Conservation (phyloP, 2,113 vertebrate genomes). For the Antechinus flavipes region DNA sequence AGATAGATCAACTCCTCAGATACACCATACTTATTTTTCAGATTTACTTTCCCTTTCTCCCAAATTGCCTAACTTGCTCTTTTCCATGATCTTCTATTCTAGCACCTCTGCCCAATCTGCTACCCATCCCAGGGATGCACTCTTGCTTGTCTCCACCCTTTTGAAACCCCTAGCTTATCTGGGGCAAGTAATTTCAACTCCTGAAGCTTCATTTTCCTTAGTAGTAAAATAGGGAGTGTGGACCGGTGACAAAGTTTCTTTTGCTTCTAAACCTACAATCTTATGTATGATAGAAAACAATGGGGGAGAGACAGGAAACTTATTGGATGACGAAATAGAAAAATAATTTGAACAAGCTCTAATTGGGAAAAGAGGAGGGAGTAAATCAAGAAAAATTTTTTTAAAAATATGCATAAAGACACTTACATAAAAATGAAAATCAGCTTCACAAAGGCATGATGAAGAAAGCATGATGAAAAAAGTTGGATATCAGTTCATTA, state of each 20-base stretch:
- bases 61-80: background rate
- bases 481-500: background rate
- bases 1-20: background rate
- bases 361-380: background rate
- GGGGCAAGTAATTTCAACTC: background rate
- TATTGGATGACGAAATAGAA: background rate
- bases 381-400: background rate
- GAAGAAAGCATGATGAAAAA: background rate
- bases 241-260: background rate
- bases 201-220: background rate
- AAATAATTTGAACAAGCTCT: background rate
- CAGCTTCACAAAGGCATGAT: background rate
- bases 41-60: background rate
- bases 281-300: background rate
- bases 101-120: background rate
- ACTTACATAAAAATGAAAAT: background rate
- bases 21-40: background rate
- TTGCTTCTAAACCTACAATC: background rate
- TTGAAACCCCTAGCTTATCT: background rate
- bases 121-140: background rate
- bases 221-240: background rate
- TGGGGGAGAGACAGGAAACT: background rate
- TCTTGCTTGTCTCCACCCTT: background rate
- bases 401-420: background rate
- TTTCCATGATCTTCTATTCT: background rate